Evolutionary conservation across 1,140 invertebrate species (phyloP).

Genomic region (Samia ricini): DNA sequence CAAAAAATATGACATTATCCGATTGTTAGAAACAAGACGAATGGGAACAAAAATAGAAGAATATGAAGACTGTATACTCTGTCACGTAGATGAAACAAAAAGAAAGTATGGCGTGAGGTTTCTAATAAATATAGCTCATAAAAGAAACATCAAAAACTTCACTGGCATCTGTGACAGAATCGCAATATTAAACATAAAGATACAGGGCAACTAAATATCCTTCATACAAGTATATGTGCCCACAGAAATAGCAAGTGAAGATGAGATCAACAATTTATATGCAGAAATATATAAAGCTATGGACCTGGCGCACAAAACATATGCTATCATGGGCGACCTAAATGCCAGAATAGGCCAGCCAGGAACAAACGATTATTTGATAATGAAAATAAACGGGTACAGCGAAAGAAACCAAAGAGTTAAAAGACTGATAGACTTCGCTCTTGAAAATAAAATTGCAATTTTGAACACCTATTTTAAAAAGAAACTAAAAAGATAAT

Average conservation of each 20-base stretch:
- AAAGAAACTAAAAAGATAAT: slow-evolving; percentile 19
- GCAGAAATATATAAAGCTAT: not conserved
- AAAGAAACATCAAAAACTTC: not conserved
- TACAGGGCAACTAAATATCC: not conserved
- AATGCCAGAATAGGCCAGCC: slow-evolving; percentile 18
- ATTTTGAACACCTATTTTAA: slow-evolving; percentile 25
- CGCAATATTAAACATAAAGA: not conserved
- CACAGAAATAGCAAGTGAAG: not conserved
- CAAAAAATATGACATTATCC: not conserved
- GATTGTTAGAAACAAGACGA: not conserved
- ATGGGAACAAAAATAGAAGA: not conserved
- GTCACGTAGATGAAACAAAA: not conserved
- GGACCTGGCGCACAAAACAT: not conserved
- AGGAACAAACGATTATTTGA: not conserved
- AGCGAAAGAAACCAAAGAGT: not conserved
- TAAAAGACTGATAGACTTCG: not conserved
- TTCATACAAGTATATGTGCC: not conserved
- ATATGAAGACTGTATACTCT: not conserved
- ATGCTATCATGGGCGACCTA: slow-evolving; percentile 17
- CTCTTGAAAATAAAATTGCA: slow-evolving; percentile 19
- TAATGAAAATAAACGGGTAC: not conserved
- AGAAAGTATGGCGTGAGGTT: not conserved
- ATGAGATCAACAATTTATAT: not conserved
- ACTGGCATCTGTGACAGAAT: not conserved
- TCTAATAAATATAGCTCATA: not conserved